Evolutionary conservation across 2,113 vertebrate genomes (phyloP).

Genomic region (Plestiodon gilberti): DNA sequence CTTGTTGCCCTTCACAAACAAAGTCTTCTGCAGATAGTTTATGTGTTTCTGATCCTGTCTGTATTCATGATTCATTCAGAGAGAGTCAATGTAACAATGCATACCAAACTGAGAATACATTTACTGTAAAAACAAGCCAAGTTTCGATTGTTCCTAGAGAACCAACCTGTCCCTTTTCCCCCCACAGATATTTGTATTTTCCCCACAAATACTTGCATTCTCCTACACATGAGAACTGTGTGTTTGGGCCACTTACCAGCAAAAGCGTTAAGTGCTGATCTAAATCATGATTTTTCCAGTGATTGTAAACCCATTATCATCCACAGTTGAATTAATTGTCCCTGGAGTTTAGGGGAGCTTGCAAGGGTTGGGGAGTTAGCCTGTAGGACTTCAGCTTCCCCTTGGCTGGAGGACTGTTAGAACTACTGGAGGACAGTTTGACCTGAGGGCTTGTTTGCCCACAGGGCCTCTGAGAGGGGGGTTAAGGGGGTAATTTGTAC

Average conservation of each 20-base stretch:
- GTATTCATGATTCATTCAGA: not conserved
- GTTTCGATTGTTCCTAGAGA: not conserved
- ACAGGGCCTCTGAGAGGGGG: too few species aligned
- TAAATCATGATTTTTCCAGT: not conserved
- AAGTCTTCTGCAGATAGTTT: conserved; percentile 4
- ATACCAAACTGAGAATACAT: not conserved
- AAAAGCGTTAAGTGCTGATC: not conserved
- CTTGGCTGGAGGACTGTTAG: too few species aligned
- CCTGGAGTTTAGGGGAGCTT: too few species aligned
- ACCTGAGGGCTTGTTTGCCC: too few species aligned
- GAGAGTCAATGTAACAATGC: accelerated
- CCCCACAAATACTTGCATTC: too few species aligned
- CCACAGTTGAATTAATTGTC: not conserved
- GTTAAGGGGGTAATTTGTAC: too few species aligned
- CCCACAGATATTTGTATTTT: not conserved
- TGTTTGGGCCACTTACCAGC: too few species aligned
- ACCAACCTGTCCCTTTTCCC: not conserved
- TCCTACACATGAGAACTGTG: not conserved
- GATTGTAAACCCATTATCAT: too few species aligned
- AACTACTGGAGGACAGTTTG: too few species aligned
- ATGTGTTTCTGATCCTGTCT: not conserved
- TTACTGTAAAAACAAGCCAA: not conserved
- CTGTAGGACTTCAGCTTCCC: too few species aligned
- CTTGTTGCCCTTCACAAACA: conserved; percentile 31
- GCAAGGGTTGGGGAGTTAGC: too few species aligned